Base-by-base conservation (phyloP, 2,888 invertebrate genomes). In the Acronicta psi region DNA sequence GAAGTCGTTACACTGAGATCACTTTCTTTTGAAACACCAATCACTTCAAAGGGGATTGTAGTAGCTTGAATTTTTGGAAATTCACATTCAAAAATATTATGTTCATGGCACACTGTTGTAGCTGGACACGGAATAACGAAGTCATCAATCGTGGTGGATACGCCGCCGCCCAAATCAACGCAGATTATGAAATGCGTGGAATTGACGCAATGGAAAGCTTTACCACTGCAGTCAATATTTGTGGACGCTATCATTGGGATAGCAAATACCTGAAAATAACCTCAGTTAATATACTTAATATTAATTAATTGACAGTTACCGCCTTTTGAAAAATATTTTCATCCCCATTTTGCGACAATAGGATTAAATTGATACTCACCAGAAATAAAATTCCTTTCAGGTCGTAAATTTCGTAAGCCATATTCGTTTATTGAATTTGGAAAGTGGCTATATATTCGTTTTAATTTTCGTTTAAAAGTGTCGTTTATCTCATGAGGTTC, bases 171-270 rank as follows among this genome's bases (percentile, higher is more conserved):
- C 38, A 92, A 79, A 69, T 94, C 92, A 38, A 94, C 92, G 74
- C 95, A 95, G 76, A 94, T 91, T 83, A 90, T 88, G 69, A 94
- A 95, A 80, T 92, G 92, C 49, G 93, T 92, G 55, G 90, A 82
- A 74, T 93, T 91, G 41, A 90, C 76, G 69, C 95, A 95, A 68
- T 90, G 86, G 74, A 94, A 95, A 43, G 91, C 84, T 82, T 89
- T 94, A 60, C 92, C 93, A 69, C 84, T 72, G 80, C 95, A 95
- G 80, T 93, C 87, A 69, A 88, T 82, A 73, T 89, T 89, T 44
- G 80, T 77, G 38, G 86, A 72, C 63, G 76, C 70, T 79, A 81
- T 67, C 61, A 77, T 63, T 63, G 84, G 79, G 41, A 86, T 68
- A 63, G 78, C 74, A 51, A 81, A 66, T 68, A 85, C 75, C 93